phyloP scores from a whole-genome alignment of 1,140 invertebrate genomes.

The Drosophila lini region DNA sequence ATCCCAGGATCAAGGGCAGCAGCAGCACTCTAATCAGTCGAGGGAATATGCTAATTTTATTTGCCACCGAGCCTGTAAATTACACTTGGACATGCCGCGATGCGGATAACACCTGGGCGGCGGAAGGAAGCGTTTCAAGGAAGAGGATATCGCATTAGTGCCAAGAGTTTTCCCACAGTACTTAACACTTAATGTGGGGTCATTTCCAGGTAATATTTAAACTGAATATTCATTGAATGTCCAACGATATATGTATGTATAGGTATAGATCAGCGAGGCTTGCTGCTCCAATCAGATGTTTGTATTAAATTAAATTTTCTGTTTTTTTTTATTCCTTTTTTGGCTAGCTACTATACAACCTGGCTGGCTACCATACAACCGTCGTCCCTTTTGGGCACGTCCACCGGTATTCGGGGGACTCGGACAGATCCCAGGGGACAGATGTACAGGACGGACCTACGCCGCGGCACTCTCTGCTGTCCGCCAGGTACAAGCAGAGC shows the following conservation, averaged over 20 bases:
- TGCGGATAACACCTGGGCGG: slow-evolving; percentile 64
- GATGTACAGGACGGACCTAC: slow-evolving; percentile 29
- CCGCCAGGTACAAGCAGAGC: slow-evolving; percentile 65
- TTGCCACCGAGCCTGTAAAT: slow-evolving; percentile 56
- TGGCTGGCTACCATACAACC: too few relatives aligned
- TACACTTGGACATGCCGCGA: slow-evolving; percentile 56
- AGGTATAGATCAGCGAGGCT: not conserved
- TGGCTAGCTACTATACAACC: not conserved
- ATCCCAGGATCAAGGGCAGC: slow-evolving; percentile 45
- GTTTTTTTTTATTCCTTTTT: not conserved
- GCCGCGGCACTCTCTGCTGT: slow-evolving; percentile 62
- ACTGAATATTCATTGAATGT: not conserved
- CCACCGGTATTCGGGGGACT: not conserved
- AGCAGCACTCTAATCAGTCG: slow-evolving; percentile 19
- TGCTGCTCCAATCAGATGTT: slow-evolving; percentile 6
- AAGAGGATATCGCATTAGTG: slow-evolving; percentile 15
- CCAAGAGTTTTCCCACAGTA: slow-evolving; percentile 62
- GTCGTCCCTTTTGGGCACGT: too few relatives aligned
- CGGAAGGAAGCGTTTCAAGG: slow-evolving; percentile 47
- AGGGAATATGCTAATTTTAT: slow-evolving; percentile 63
- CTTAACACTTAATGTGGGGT: slow-evolving; percentile 19
- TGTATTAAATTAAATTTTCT: not conserved
- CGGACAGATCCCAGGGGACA: not conserved
- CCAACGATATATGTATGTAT: too few relatives aligned
- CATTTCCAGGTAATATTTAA: not conserved